Evolutionary conservation across 2,113 vertebrate species (phyloP).

Genomic region (Microcebus ravelobensis): DNA sequence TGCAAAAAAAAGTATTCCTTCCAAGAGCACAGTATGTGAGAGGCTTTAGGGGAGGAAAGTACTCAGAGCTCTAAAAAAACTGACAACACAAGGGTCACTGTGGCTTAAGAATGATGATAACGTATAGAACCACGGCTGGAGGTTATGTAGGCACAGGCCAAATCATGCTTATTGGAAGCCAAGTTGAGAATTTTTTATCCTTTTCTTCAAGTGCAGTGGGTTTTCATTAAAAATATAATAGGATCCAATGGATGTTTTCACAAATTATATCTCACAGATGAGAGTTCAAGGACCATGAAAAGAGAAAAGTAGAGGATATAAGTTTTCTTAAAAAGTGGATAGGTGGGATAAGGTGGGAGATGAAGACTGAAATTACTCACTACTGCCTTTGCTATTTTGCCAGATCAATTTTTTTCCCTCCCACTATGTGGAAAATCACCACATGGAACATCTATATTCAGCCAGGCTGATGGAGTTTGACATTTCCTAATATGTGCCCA

Average conservation of each 20-base stretch:
- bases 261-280: background rate
- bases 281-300: background rate
- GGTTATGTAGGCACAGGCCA: background rate
- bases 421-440: background rate
- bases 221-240: background rate
- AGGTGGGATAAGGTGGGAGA: background rate
- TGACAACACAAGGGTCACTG: background rate
- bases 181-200: background rate
- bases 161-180: background rate
- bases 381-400: background rate
- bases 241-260: background rate
- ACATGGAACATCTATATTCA: slow-evolving; percentile 21
- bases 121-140: background rate
- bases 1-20: background rate
- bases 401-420: background rate
- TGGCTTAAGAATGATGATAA: background rate
- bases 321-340: background rate
- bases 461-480: background rate
- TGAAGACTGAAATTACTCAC: background rate
- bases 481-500: slow-evolving; percentile 26
- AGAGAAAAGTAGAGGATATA: background rate
- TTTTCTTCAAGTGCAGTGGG: background rate
- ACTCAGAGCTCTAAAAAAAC: background rate
- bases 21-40: background rate
- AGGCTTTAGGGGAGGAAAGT: background rate